Evolutionary conservation across 37 sponge, comb jelly and placozoan species (phyloP).

Genomic region (Beroe forskalii): DNA sequence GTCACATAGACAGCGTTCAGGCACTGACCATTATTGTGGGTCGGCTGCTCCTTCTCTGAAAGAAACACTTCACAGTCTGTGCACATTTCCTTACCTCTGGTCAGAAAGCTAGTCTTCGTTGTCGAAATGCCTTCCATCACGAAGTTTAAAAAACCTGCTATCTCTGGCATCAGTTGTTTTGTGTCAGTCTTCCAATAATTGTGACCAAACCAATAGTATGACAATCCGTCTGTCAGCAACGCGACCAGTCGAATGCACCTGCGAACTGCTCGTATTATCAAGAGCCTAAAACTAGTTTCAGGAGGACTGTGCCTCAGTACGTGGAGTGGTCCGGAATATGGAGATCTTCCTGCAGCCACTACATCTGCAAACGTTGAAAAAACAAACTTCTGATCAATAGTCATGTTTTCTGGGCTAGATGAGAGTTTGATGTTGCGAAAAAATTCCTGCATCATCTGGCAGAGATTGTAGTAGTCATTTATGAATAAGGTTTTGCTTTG

Average conservation of each 20-base stretch:
- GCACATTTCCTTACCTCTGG: not conserved
- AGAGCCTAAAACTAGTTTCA: not conserved
- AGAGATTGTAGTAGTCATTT: not conserved
- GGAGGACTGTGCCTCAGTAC: not conserved
- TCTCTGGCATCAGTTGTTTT: not conserved
- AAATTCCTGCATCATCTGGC: not conserved
- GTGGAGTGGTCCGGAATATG: not conserved
- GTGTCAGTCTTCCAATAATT: not conserved
- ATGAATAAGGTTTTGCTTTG: not conserved
- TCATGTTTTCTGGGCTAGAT: not conserved
- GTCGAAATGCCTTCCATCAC: not conserved
- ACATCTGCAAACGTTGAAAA: not conserved
- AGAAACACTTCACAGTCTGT: not conserved
- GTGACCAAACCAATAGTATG: not conserved
- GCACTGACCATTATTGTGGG: not conserved
- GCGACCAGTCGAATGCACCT: not conserved
- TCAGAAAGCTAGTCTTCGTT: not conserved
- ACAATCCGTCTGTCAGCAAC: not conserved
- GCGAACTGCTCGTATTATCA: not conserved
- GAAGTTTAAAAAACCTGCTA: not conserved
- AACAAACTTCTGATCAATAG: not conserved
- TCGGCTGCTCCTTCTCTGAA: not conserved
- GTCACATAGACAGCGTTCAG: not conserved
- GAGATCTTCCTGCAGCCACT: not conserved
- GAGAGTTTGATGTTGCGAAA: not conserved